Percentiles rank a stretch among this genome's conserved stretches.
These are phyloP conservation scores for Ostrea denselamellosa DNA, from an alignment of 1,140 invertebrate genomes.

Conservation along the genomic window DNA sequence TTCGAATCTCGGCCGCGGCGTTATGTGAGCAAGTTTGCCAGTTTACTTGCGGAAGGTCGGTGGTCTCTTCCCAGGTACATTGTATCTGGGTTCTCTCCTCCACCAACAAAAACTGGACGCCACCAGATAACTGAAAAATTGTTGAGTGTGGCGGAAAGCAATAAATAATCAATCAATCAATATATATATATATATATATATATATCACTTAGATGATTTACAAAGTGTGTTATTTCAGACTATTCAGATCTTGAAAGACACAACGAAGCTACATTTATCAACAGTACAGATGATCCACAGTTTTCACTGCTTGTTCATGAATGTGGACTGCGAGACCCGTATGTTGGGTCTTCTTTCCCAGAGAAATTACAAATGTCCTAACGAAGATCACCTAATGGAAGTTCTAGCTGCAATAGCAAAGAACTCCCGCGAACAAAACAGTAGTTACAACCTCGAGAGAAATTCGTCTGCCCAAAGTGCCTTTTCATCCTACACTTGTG, in stretches of 20 bases:
- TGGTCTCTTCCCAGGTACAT: too few species aligned
- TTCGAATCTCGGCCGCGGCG: too few species aligned
- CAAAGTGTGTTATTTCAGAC: neutral
- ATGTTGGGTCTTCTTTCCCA: constrained; percentile 1
- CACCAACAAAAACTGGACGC: too few species aligned
- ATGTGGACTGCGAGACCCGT: neutral
- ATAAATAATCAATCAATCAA: too few species aligned
- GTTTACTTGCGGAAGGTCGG: too few species aligned
- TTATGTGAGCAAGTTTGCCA: too few species aligned
- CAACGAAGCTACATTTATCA: neutral
- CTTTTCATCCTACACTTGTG: constrained; percentile 14
- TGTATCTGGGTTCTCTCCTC: too few species aligned
- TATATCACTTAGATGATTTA: too few species aligned
- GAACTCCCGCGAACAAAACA: neutral
- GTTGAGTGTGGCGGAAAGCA: too few species aligned
- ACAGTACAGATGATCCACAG: neutral
- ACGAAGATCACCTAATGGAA: neutral
- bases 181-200: too few species aligned
- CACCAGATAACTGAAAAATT: too few species aligned
- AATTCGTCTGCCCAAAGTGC: neutral
- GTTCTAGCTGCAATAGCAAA: neutral
- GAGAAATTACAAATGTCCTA: neutral
- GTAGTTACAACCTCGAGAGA: neutral
- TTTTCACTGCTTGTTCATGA: constrained; percentile 13
- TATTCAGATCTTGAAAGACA: neutral